These are phyloP conservation scores for Poecilobothrus nobilitatus DNA, from an alignment of 2,888 invertebrate species.

Conservation along the genomic window DNA sequence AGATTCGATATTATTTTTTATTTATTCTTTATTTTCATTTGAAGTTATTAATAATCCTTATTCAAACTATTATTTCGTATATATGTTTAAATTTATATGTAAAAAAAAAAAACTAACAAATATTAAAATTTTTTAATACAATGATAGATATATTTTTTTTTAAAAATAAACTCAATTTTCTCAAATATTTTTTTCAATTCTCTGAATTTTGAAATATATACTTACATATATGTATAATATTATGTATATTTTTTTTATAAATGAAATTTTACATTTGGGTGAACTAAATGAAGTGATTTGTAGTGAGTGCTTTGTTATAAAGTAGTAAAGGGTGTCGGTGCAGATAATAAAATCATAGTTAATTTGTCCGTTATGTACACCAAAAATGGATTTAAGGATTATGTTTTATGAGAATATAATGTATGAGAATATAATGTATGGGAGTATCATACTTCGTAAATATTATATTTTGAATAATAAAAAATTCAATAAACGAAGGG, in stretches of 20 bases:
- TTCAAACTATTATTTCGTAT: slow-evolving; percentile 1
- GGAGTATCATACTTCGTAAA: too few species aligned
- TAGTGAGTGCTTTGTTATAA: not conserved
- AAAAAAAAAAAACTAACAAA: not conserved
- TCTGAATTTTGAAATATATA: too few species aligned
- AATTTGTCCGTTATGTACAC: not conserved
- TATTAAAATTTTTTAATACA: not conserved
- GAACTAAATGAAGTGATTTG: not conserved
- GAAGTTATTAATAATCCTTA: not conserved
- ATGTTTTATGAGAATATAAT: not conserved
- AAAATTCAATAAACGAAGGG: not conserved
- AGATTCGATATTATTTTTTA: not conserved
- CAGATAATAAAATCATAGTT: slow-evolving; percentile 1
- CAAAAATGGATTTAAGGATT: slow-evolving; percentile 1
- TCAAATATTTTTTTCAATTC: not conserved
- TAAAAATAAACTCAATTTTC: not conserved
- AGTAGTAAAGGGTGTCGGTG: not conserved
- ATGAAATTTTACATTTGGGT: not conserved
- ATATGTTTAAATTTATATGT: not conserved
- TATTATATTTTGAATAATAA: not conserved
- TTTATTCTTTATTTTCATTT: not conserved
- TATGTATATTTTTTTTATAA: not conserved
- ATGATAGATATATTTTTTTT: not conserved
- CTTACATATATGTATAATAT: too few species aligned
- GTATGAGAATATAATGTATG: too few species aligned